These are phyloP conservation scores for Momotus momota DNA, from an alignment of 2,797 vertebrate species.

Conservation along the genomic window DNA sequence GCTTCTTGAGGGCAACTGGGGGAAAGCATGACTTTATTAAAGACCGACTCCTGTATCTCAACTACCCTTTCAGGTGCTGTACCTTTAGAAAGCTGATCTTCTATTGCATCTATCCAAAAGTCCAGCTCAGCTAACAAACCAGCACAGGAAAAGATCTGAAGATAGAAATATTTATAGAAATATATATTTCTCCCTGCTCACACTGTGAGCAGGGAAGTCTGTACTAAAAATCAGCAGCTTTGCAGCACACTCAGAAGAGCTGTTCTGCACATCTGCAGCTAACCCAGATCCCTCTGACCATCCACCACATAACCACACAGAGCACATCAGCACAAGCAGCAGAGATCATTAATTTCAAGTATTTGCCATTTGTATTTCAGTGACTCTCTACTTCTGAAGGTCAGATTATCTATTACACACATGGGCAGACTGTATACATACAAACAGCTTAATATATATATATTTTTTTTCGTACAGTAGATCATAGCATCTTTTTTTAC, in stretches of 20 bases:
- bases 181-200: no score
- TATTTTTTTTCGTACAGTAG: neutral
- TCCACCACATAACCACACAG: neutral
- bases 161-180: neutral
- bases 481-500: neutral
- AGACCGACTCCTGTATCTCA: neutral
- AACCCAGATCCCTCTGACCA: neutral
- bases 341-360: neutral
- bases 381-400: neutral
- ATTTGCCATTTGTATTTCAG: neutral
- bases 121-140: neutral
- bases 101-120: neutral
- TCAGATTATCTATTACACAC: neutral
- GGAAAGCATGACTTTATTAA: neutral
- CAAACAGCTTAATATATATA: neutral
- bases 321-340: neutral
- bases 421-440: accelerated
- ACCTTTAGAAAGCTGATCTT: neutral
- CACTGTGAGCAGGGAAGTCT: neutral
- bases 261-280: neutral
- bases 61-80: neutral
- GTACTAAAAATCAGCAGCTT: neutral
- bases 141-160: neutral
- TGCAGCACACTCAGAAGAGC: neutral
- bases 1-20: neutral